Evolutionary conservation across 2,797 vertebrate species (phyloP).

Genomic region (Sparus aurata): DNA sequence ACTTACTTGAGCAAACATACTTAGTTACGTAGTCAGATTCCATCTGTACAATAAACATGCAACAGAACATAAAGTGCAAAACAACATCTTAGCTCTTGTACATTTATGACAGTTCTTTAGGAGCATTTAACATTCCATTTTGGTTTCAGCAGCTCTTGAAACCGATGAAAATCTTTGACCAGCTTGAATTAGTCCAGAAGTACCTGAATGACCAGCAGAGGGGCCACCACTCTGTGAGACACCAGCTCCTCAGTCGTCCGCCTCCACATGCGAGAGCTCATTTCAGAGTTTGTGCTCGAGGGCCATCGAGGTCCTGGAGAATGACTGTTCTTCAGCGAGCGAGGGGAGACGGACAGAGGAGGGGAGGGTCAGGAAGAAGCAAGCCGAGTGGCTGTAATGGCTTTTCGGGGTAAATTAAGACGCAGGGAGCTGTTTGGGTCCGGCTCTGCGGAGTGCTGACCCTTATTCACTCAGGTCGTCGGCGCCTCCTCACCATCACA

Average conservation of each 20-base stretch:
- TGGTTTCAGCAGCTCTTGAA: constrained; percentile 11
- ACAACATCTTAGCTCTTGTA: background rate
- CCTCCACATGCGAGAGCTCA: constrained; percentile 66
- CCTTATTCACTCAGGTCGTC: constrained; percentile 79
- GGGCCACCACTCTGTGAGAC: constrained; percentile 49
- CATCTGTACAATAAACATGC: background rate
- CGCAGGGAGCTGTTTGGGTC: constrained; percentile 73
- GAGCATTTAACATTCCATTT: background rate
- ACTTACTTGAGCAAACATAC: background rate
- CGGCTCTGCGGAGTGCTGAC: constrained; percentile 73
- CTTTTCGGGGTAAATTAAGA: constrained; percentile 84
- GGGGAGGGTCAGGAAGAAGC: constrained; percentile 67
- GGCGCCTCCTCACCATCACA: constrained; percentile 67
- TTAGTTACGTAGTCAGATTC: background rate
- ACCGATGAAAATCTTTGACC: constrained; percentile 3
- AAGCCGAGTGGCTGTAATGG: constrained; percentile 75
- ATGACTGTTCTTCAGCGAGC: constrained; percentile 46
- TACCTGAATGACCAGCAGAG: constrained; percentile 67
- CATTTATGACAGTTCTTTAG: background rate
- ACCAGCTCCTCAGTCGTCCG: constrained; percentile 35
- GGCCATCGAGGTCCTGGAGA: constrained; percentile 70
- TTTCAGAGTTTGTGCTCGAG: constrained; percentile 69
- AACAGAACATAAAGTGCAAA: background rate
- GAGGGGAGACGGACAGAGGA: constrained; percentile 42
- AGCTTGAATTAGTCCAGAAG: constrained; percentile 33